A percentile compares a stretch with the other conserved stretches of the same genome.
These are phyloP conservation scores for Gallinago nigripennis DNA, from an alignment of 2,797 vertebrate genomes.

Conservation along the genomic window DNA sequence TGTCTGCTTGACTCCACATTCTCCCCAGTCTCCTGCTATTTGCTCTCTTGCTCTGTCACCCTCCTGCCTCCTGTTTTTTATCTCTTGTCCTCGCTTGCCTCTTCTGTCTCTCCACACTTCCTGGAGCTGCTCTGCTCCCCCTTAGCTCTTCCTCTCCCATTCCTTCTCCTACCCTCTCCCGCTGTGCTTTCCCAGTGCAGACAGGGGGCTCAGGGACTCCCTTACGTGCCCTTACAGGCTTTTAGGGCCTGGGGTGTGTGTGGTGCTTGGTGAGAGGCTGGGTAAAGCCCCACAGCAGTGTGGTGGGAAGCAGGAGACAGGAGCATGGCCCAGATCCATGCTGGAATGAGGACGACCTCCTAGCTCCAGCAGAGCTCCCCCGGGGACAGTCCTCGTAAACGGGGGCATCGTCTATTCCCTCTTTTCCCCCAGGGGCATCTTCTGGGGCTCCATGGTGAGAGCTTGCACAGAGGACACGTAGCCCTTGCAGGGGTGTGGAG, in stretches of 20 bases:
- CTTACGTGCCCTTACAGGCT: not conserved
- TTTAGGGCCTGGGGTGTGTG: fast-evolving
- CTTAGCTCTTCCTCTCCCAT: not conserved
- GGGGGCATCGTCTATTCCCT: not conserved
- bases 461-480: not conserved
- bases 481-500: not conserved
- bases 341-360: conserved; percentile 29
- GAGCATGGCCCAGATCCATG: conserved; percentile 5
- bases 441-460: not conserved
- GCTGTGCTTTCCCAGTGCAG: not conserved
- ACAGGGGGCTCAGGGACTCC: not conserved
- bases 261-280: not conserved
- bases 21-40: not conserved
- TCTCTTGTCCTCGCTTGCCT: not conserved
- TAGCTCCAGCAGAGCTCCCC: not conserved
- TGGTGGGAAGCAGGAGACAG: not conserved
- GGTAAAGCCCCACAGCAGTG: not conserved
- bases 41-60: not conserved
- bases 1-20: conserved; percentile 32
- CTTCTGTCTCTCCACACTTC: not conserved
- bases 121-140: not conserved
- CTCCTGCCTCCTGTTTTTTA: not conserved
- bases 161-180: not conserved
- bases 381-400: not conserved
- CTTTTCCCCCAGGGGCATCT: not conserved